Conservation (phyloP, 2,113 vertebrate genomes). For the Stigmatopora nigra region DNA sequence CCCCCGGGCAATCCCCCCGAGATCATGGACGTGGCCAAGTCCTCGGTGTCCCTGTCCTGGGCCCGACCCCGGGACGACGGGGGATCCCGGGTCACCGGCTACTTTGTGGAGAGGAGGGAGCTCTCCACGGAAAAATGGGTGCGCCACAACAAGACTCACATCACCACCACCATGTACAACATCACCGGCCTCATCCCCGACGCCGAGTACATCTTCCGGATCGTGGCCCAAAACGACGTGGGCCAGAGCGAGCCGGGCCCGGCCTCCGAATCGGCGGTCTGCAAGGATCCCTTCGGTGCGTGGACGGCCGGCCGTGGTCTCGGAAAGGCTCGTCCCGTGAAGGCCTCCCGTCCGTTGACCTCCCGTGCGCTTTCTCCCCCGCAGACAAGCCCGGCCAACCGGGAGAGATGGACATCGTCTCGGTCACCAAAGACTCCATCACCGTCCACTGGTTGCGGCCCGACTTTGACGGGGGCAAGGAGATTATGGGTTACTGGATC, state of each 20-base stretch:
- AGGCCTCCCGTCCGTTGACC: neutral
- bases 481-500: slow-evolving; percentile 96
- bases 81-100: slow-evolving; percentile 91
- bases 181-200: slow-evolving; percentile 91
- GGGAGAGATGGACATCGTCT: slow-evolving; percentile 94
- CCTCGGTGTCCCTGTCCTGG: slow-evolving; percentile 85
- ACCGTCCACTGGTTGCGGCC: slow-evolving; percentile 94
- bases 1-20: slow-evolving; percentile 93
- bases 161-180: slow-evolving; percentile 97
- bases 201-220: slow-evolving; percentile 93
- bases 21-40: slow-evolving; percentile 90
- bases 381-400: slow-evolving; percentile 96
- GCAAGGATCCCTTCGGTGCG: slow-evolving; percentile 99
- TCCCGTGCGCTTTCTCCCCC: neutral
- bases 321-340: neutral
- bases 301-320: neutral
- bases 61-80: slow-evolving; percentile 92
- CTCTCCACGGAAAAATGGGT: slow-evolving; percentile 96
- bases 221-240: slow-evolving; percentile 92
- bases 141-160: slow-evolving; percentile 92
- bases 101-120: slow-evolving; percentile 93
- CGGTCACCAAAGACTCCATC: slow-evolving; percentile 88
- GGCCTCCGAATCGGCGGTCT: slow-evolving; percentile 83
- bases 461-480: slow-evolving; percentile 92
- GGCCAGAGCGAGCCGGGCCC: slow-evolving; percentile 89